These are phyloP conservation scores for Nezara viridula DNA, from an alignment of 2,888 invertebrate genomes.

Conservation along the genomic window DNA sequence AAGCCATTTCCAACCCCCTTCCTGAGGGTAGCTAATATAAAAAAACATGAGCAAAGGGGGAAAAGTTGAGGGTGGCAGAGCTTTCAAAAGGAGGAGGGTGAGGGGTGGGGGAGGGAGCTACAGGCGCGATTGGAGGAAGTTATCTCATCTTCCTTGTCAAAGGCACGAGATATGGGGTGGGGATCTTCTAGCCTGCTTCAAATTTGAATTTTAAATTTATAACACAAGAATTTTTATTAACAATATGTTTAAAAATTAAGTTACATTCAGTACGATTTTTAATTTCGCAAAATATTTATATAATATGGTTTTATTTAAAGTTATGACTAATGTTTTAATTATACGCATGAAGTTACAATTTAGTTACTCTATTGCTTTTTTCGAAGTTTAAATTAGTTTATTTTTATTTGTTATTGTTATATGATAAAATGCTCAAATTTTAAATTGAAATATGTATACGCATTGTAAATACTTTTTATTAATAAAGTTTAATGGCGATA, in stretches of 20 bases:
- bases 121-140: background rate
- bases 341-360: too few relatives aligned
- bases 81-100: background rate
- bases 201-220: conserved; percentile 4
- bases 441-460: too few relatives aligned
- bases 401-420: too few relatives aligned
- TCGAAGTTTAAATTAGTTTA: too few relatives aligned
- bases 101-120: background rate
- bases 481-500: too few relatives aligned
- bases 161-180: background rate
- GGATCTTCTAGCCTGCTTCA: background rate
- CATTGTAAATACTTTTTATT: too few relatives aligned
- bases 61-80: background rate
- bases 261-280: too few relatives aligned
- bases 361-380: too few relatives aligned
- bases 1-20: conserved; percentile 32
- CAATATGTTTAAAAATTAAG: background rate
- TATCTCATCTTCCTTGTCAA: conserved; percentile 21
- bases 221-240: background rate
- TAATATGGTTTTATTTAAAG: too few relatives aligned
- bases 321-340: too few relatives aligned
- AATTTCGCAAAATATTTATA: too few relatives aligned
- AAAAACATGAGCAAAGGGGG: background rate
- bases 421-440: too few relatives aligned
- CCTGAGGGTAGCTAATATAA: background rate